A percentile compares a stretch with the other conserved stretches of the same genome.
Conservation (phyloP, 2,113 vertebrate genomes). For the Oryctolagus cuniculus region DNA sequence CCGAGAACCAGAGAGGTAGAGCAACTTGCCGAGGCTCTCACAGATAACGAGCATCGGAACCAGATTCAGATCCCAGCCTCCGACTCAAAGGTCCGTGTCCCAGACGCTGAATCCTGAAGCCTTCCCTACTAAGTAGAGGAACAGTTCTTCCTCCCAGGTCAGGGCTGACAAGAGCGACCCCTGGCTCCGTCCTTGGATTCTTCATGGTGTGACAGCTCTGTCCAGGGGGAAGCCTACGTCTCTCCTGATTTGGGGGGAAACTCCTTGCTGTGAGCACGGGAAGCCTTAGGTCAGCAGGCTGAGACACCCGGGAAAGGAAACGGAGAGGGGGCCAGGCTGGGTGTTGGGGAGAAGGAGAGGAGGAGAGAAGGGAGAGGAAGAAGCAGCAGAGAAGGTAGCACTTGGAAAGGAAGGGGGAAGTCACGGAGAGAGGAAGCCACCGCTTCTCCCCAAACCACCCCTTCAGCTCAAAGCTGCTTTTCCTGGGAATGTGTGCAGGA, state of each 20-base stretch:
- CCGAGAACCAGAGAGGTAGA: not conserved
- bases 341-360: slow-evolving; percentile 53
- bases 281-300: not conserved
- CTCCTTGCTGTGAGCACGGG: not conserved
- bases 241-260: slow-evolving; percentile 27
- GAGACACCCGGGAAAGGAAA: not conserved
- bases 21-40: not conserved
- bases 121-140: not conserved
- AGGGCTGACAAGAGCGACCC: not conserved
- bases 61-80: not conserved
- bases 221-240: not conserved
- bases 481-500: not conserved
- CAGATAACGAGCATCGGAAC: not conserved
- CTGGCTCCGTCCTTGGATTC: not conserved
- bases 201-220: not conserved
- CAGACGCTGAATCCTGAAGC: not conserved
- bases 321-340: not conserved
- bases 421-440: not conserved
- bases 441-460: too few species aligned
- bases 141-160: not conserved
- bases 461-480: not conserved
- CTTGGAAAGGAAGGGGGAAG: not conserved
- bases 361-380: not conserved
- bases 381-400: not conserved
- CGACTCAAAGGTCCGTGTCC: not conserved